Evolutionary conservation across 2,888 invertebrate genomes (phyloP).

Genomic region (Neoaliturus tenellus): DNA sequence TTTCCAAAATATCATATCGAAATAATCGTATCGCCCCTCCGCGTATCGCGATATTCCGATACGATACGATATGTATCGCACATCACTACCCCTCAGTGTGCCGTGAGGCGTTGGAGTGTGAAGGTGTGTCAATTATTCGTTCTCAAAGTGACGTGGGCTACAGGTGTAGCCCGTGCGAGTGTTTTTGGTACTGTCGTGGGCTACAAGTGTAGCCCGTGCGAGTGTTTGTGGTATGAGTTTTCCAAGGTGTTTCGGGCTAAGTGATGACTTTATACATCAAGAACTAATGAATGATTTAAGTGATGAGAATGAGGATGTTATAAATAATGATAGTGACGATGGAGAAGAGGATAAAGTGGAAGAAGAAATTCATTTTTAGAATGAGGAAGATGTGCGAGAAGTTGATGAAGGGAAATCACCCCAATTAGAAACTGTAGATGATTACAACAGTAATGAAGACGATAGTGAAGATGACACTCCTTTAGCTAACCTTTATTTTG

Average conservation of each 20-base stretch:
- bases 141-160: slow-evolving; percentile 36
- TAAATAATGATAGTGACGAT: slow-evolving; percentile 46
- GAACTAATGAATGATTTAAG: slow-evolving; percentile 30
- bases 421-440: background rate
- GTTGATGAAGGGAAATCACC: slow-evolving; percentile 9
- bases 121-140: background rate
- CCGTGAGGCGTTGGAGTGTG: background rate
- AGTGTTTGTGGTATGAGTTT: slow-evolving; percentile 45
- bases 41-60: no score
- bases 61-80: no score
- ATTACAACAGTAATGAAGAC: background rate
- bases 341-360: slow-evolving; percentile 46
- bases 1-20: no score
- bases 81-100: no score
- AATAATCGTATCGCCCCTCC: no score
- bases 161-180: slow-evolving; percentile 29
- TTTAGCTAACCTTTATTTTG: slow-evolving; percentile 23
- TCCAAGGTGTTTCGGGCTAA: slow-evolving; percentile 33
- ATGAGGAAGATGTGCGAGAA: slow-evolving; percentile 54
- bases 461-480: slow-evolving; percentile 53
- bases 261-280: slow-evolving; percentile 7
- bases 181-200: no score
- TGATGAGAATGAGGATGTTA: slow-evolving; percentile 44
- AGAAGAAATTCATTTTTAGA: slow-evolving; percentile 55
- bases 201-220: slow-evolving; percentile 39